Conservation (phyloP, 2,113 vertebrate genomes). For the Odocoileus hemionus region DNA sequence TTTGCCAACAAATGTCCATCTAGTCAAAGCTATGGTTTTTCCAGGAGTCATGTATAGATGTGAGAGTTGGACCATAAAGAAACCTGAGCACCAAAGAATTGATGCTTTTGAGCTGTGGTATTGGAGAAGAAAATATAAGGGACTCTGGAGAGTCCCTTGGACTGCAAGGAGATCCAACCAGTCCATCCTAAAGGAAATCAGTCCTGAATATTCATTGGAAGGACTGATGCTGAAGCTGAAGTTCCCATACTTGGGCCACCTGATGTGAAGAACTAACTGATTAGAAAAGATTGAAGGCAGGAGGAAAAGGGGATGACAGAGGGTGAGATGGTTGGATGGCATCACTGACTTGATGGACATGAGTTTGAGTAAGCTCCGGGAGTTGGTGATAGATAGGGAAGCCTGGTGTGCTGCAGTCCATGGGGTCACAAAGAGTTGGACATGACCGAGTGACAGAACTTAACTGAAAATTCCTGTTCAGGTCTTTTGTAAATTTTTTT, state of each 20-base stretch:
- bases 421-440: not conserved
- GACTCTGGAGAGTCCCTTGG: not conserved
- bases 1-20: not conserved
- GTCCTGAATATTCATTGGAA: not conserved
- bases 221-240: not conserved
- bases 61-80: not conserved
- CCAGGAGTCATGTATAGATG: not conserved
- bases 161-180: not conserved
- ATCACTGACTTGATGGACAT: not conserved
- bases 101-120: not conserved
- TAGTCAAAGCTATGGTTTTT: not conserved
- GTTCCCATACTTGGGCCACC: not conserved
- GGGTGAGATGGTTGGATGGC: not conserved
- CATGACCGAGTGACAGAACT: not conserved
- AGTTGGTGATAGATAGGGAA: not conserved
- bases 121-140: no score
- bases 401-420: not conserved
- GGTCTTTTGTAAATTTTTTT: not conserved
- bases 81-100: not conserved
- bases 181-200: not conserved
- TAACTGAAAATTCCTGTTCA: not conserved
- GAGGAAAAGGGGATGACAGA: not conserved
- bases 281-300: not conserved
- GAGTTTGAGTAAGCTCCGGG: not conserved
- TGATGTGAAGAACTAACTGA: not conserved